These are phyloP conservation scores for Poecilus cupreus DNA, from an alignment of 2,888 invertebrate genomes.

Conservation along the genomic window DNA sequence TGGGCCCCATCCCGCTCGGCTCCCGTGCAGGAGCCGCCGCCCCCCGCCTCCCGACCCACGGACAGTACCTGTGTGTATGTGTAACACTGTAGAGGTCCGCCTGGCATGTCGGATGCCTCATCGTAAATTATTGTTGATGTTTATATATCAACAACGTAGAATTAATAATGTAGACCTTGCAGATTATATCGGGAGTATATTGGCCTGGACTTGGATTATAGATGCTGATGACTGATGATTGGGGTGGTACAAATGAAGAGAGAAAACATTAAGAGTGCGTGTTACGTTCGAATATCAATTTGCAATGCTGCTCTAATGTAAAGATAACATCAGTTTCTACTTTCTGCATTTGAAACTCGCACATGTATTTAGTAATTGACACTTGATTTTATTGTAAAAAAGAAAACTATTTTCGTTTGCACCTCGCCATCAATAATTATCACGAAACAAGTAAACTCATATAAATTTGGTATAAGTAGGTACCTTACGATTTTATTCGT, in stretches of 20 bases:
- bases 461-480: too few species aligned
- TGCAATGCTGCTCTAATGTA: too few species aligned
- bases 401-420: too few species aligned
- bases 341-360: too few species aligned
- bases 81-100: background rate
- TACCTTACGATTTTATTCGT: too few species aligned
- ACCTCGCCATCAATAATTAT: too few species aligned
- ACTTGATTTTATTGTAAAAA: too few species aligned
- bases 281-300: background rate
- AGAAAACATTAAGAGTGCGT: background rate
- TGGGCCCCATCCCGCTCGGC: background rate
- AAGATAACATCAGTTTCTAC: too few species aligned
- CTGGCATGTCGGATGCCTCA: conserved; percentile 37
- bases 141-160: conserved; percentile 56
- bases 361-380: too few species aligned
- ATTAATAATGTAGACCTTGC: conserved; percentile 46
- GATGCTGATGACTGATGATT: conserved; percentile 1
- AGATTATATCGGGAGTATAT: conserved; percentile 35
- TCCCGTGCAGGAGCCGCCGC: background rate
- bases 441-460: too few species aligned
- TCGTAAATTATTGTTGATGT: conserved; percentile 58
- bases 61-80: background rate
- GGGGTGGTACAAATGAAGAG: conserved; percentile 14
- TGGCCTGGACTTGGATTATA: conserved; percentile 3
- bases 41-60: background rate